Percentiles rank a stretch among this genome's conserved stretches.
phyloP scores from a whole-genome alignment of 2,797 vertebrate species.

The Gobio occitaniae region DNA sequence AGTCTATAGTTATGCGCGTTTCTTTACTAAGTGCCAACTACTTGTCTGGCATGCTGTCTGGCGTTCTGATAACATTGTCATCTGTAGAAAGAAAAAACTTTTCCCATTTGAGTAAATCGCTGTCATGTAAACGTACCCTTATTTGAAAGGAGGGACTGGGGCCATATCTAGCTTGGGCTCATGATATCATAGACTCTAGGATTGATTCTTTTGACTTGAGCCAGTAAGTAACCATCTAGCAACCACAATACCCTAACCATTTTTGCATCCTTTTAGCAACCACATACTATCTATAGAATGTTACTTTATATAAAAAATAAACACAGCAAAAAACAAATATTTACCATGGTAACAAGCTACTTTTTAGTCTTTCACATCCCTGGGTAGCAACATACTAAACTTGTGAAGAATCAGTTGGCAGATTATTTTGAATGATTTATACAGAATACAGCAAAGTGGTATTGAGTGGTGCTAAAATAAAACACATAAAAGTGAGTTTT shows the following conservation, averaged over 20 bases:
- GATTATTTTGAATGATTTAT: slow-evolving; percentile 61
- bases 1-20: too few species aligned
- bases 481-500: slow-evolving; percentile 35
- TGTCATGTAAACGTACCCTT: background rate
- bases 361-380: background rate
- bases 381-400: background rate
- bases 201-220: background rate
- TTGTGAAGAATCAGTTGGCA: slow-evolving; percentile 51
- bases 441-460: slow-evolving; percentile 44
- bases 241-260: background rate
- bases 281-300: background rate
- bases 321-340: background rate
- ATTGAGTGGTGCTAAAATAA: slow-evolving; percentile 46
- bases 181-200: background rate
- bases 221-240: background rate
- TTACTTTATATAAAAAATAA: background rate
- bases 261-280: background rate
- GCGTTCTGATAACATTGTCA: too few species aligned
- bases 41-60: too few species aligned
- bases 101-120: too few species aligned
- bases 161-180: background rate
- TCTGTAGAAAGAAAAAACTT: too few species aligned
- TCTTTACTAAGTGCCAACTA: too few species aligned
- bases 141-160: background rate
- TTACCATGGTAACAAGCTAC: too few species aligned